phyloP scores from a whole-genome alignment of 1,140 invertebrate species.

The Musca domestica region DNA sequence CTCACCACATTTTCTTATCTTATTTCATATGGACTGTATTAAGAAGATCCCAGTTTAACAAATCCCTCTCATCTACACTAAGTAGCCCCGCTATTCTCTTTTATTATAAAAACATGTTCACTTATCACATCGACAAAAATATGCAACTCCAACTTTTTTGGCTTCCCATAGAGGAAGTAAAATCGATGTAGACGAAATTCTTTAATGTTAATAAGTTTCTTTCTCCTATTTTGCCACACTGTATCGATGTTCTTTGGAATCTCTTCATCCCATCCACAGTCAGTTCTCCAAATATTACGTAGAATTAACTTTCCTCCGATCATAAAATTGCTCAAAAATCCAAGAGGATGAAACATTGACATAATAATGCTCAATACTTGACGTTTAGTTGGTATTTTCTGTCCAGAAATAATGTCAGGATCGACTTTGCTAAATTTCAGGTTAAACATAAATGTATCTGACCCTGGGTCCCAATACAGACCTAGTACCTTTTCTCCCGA shows the following conservation, averaged over 20 bases:
- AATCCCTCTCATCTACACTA: too few species aligned
- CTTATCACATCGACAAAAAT: constrained; percentile 14
- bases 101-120: too few species aligned
- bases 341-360: constrained; percentile 16
- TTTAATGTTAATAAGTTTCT: neutral
- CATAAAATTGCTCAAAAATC: constrained; percentile 51
- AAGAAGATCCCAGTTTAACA: too few species aligned
- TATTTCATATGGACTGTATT: too few species aligned
- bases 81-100: too few species aligned
- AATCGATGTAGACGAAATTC: neutral
- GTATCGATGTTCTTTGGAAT: neutral
- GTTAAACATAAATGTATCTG: constrained; percentile 23
- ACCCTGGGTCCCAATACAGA: constrained; percentile 22
- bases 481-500: constrained; percentile 22
- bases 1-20: too few species aligned
- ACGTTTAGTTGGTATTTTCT: neutral
- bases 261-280: neutral
- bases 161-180: neutral
- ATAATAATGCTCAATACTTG: constrained; percentile 1
- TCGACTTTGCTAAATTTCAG: constrained; percentile 21
- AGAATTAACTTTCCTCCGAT: constrained; percentile 33
- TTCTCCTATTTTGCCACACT: neutral
- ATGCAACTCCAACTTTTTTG: neutral
- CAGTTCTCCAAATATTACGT: neutral
- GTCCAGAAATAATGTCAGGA: constrained; percentile 27